Conservation (phyloP, 1,140 invertebrate species). For the Leptinotarsa undecemlineata region DNA sequence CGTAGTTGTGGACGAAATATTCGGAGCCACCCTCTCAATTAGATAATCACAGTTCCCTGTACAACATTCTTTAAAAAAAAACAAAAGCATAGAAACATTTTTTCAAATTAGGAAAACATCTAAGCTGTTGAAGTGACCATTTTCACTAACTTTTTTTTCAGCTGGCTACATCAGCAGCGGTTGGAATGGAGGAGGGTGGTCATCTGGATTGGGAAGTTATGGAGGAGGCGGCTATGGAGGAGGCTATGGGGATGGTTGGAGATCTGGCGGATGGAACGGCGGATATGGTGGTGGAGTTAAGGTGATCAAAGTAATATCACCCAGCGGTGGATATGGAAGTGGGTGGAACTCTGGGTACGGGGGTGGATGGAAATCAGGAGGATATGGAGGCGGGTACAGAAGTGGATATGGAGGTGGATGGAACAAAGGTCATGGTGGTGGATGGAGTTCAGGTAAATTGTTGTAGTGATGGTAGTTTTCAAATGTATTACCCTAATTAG, state of each 20-base stretch:
- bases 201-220: background rate
- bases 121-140: no score
- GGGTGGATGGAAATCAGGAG: background rate
- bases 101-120: no score
- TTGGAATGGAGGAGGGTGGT: background rate
- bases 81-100: no score
- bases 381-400: background rate
- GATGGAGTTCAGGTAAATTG: background rate
- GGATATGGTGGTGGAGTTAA: background rate
- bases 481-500: no score
- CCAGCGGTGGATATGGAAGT: background rate
- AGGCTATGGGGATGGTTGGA: background rate
- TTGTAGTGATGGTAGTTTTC: background rate
- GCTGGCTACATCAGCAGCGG: background rate
- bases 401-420: background rate
- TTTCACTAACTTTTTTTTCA: background rate
- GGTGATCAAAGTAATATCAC: background rate
- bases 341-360: background rate
- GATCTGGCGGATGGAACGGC: background rate
- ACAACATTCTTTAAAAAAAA: no score
- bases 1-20: no score
- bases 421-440: background rate
- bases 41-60: no score
- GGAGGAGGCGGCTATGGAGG: background rate
- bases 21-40: no score